Evolutionary conservation across 2,113 vertebrate species (phyloP).

Genomic region (Thymallus thymallus): DNA sequence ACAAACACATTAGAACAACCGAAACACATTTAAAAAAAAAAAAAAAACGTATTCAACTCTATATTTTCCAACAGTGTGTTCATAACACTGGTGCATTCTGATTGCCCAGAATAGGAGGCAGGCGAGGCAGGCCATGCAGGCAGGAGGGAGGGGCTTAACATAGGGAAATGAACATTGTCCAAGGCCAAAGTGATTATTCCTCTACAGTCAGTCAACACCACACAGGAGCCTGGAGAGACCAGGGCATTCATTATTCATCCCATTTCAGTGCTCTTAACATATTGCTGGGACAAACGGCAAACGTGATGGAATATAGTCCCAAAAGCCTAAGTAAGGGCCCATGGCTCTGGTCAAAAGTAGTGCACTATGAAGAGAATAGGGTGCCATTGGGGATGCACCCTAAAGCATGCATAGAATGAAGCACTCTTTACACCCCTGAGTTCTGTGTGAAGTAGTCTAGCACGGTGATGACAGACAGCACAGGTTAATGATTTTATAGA

Average conservation of each 20-base stretch:
- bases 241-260: slow-evolving; percentile 48
- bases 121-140: slow-evolving; percentile 14
- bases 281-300: slow-evolving; percentile 23
- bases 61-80: neutral
- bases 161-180: slow-evolving; percentile 35
- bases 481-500: slow-evolving; percentile 54
- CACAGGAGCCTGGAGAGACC: slow-evolving; percentile 21
- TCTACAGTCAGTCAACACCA: slow-evolving; percentile 36
- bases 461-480: slow-evolving; percentile 38
- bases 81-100: slow-evolving; percentile 4
- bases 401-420: neutral
- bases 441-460: slow-evolving; percentile 34
- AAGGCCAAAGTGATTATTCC: slow-evolving; percentile 47
- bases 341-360: no score
- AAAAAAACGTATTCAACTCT: neutral
- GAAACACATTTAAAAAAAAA: no score
- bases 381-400: no score
- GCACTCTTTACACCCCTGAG: slow-evolving; percentile 16
- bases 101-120: slow-evolving; percentile 34
- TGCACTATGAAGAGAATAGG: no score
- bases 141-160: slow-evolving; percentile 32
- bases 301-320: slow-evolving; percentile 21
- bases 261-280: slow-evolving; percentile 24
- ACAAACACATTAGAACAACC: neutral
- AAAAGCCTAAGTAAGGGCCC: slow-evolving; percentile 7